Conservation (phyloP, 2,797 vertebrate species). For the Xiphophorus birchmanni region DNA sequence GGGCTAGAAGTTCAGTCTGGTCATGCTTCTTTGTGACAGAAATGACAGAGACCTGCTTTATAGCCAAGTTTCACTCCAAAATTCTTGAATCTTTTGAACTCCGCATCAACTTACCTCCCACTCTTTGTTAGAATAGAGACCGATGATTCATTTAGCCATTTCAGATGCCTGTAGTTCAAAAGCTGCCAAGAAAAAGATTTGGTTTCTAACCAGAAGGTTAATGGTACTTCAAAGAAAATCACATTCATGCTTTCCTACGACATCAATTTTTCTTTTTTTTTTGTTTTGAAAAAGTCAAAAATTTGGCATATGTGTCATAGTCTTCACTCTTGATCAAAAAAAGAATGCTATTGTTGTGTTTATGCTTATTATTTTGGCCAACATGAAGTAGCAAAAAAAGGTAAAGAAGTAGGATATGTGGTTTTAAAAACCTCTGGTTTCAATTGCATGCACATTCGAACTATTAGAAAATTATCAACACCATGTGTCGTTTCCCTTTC, state of each 20-base stretch:
- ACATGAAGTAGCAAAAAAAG: background rate
- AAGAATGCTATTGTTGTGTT: background rate
- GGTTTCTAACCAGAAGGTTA: background rate
- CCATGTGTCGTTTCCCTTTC: background rate
- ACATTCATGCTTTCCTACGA: background rate
- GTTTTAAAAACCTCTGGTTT: background rate
- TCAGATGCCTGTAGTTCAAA: slow-evolving; percentile 37
- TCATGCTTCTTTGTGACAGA: slow-evolving; percentile 44
- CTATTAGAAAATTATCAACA: background rate
- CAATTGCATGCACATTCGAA: background rate
- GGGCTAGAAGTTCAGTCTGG: slow-evolving; percentile 20
- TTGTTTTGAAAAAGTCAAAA: background rate
- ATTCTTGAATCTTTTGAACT: slow-evolving; percentile 35
- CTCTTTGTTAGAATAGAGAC: slow-evolving; percentile 26
- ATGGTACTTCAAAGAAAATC: background rate
- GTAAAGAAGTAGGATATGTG: background rate
- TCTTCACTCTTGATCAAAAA: background rate
- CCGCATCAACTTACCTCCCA: slow-evolving; percentile 4
- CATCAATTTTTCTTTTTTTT: background rate
- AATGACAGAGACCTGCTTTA: slow-evolving; percentile 25
- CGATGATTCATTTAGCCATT: slow-evolving; percentile 57
- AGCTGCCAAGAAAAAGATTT: background rate
- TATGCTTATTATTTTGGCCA: background rate
- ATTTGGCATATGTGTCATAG: background rate
- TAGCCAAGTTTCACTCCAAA: slow-evolving; percentile 40